Percentiles rank a stretch among this genome's conserved stretches.
Evolutionary conservation across 23 tunicate species (phyloP).

Genomic region (Trididemnum clinides): DNA sequence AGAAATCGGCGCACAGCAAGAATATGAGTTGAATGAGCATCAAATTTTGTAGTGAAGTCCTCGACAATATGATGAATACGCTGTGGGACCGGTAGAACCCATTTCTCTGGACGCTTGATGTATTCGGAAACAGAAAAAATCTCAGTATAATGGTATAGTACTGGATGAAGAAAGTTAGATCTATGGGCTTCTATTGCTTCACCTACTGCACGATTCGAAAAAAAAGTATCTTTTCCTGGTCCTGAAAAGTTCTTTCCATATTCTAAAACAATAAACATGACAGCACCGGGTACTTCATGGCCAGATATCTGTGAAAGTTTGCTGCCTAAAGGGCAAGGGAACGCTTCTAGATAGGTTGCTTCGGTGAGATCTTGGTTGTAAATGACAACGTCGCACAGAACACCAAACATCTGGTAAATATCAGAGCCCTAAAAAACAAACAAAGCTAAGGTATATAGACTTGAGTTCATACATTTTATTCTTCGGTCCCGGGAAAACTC

Average conservation of each 20-base stretch:
- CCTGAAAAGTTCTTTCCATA: constrained; percentile 90
- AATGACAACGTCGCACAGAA: constrained; percentile 75
- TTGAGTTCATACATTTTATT: too few relatives aligned
- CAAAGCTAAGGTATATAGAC: too few relatives aligned
- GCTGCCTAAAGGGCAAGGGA: constrained; percentile 68
- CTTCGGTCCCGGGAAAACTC: too few relatives aligned
- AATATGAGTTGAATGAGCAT: constrained; percentile 52
- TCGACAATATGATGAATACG: constrained; percentile 82
- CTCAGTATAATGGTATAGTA: constrained; percentile 65
- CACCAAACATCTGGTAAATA: constrained; percentile 88
- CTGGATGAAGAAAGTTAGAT: constrained; percentile 82
- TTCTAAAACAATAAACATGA: constrained; percentile 60
- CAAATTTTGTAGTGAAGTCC: constrained; percentile 78
- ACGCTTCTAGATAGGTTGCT: constrained; percentile 71
- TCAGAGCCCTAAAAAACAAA: constrained; percentile 68
- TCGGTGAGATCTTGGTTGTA: constrained; percentile 59
- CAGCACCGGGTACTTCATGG: constrained; percentile 46
- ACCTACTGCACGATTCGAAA: constrained; percentile 43
- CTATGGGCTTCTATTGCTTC: constrained; percentile 54
- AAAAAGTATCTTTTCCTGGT: constrained; percentile 74
- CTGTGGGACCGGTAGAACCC: constrained; percentile 76
- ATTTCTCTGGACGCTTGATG: constrained; percentile 41
- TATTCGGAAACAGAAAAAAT: neutral
- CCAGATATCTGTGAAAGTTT: constrained; percentile 49
- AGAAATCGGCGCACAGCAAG: constrained; percentile 20